Evolutionary conservation across 2,797 vertebrate genomes (phyloP).

Genomic region (Oryzias dopingdopingensis): DNA sequence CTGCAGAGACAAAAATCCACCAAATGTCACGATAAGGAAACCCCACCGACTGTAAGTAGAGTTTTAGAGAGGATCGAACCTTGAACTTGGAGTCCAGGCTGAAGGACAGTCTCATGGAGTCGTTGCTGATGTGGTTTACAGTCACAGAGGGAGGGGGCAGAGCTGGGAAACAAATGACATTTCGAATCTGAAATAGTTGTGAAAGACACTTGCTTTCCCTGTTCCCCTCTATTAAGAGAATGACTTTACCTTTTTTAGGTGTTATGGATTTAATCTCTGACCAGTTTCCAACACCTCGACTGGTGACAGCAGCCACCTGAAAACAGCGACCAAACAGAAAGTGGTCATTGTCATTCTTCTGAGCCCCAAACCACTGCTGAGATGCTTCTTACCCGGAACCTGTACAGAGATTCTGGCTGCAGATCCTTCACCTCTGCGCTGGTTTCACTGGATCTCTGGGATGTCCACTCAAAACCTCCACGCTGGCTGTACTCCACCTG

Average conservation of each 20-base stretch:
- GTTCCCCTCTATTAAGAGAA: no score
- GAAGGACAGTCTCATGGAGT: constrained; percentile 85
- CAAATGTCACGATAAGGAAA: not conserved
- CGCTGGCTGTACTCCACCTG: constrained; percentile 89
- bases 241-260: constrained; percentile 80
- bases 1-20: constrained; percentile 56
- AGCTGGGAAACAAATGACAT: constrained; percentile 65
- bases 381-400: constrained; percentile 81
- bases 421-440: constrained; percentile 80
- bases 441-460: constrained; percentile 75
- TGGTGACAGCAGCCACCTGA: constrained; percentile 94
- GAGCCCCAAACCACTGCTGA: rapidly evolving
- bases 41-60: no score
- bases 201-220: no score
- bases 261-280: constrained; percentile 88
- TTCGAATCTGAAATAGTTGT: not conserved
- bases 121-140: constrained; percentile 73
- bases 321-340: not conserved
- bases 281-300: constrained; percentile 93
- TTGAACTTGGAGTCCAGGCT: constrained; percentile 79
- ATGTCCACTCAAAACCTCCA: constrained; percentile 83
- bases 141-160: constrained; percentile 86
- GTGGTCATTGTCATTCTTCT: no score
- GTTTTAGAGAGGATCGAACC: constrained; percentile 57
- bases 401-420: constrained; percentile 79